Conservation (phyloP, 2,888 invertebrate species). For the Oxycera nigricornis region DNA sequence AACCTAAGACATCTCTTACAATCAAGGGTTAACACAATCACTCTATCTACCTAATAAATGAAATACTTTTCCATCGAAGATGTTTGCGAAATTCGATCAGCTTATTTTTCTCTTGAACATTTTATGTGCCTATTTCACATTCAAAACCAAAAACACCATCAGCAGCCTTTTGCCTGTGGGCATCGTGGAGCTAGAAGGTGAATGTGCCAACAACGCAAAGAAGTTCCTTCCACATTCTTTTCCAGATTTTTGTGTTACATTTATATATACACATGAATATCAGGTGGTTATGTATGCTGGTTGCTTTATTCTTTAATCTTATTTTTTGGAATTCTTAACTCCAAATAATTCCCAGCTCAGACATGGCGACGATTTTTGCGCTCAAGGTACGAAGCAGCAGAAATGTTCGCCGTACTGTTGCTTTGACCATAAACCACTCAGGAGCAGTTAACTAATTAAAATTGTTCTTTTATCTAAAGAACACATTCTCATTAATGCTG, state of each 20-base stretch:
- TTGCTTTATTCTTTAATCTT: neutral
- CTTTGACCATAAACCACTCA: neutral
- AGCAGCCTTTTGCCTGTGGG: neutral
- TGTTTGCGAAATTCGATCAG: no score
- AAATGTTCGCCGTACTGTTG: neutral
- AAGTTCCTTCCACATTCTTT: slow-evolving; percentile 10
- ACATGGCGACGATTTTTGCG: no score
- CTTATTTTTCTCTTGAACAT: no score
- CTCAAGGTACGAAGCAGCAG: no score
- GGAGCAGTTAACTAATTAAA: slow-evolving; percentile 5
- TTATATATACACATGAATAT: neutral
- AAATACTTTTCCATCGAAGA: no score
- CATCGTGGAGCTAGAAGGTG: neutral
- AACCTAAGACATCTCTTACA: no score
- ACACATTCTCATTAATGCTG: no score
- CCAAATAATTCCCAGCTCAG: neutral
- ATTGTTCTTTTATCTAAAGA: no score
- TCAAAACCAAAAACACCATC: no score
- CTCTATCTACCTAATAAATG: no score
- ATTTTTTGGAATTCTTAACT: neutral
- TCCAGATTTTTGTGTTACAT: neutral
- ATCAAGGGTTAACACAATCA: no score
- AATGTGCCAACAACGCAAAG: neutral
- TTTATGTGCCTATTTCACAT: no score
- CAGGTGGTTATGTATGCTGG: neutral